Base-by-base conservation (phyloP, 1,140 invertebrate species). In the Drosophila micromelanica region DNA sequence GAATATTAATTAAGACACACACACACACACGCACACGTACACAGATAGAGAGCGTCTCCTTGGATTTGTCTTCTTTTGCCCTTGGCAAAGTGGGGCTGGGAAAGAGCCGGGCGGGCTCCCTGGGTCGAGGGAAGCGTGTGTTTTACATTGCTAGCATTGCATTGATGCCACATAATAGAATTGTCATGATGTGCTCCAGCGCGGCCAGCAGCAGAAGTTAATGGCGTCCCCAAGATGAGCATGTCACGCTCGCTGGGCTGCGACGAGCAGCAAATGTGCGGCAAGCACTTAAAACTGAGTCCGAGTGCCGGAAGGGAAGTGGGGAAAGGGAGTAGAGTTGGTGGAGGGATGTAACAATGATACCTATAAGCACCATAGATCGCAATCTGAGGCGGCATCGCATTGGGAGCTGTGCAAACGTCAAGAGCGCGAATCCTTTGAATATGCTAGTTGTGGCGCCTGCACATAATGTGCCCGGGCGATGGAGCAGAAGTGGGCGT, bases 161-260 rank as follows among this genome's bases (percentile, higher is more conserved):
- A 71, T 64, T 71, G 51, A 64, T 71, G 60, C 30, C 40, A 55
- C 68, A 73, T 68, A 73, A 73, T 60, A 73, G 70, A 73, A 73
- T 73, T 73, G 70, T 73, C 70, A 73, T 73, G 70, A 73, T 68
- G 70, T 73, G 70, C 70, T 73, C 63, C 63, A 68, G 70, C 70
- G 70, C 63, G 69, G 69, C 62, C 54, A 72, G 46, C 49, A 59
- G 43, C 69, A 72, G 69, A 63, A 73, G 78, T 76, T 81, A 81
- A 81, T 81, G 79, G 73, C 79, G 62, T 52, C 68, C 64, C 75
- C 67, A 89, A 72, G 82, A 87, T 86, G 86, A 76, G 75, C 84
- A 87, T 89, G 84, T 87, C 84, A 87, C 78, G 84, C 84, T 87
- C 84, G 79, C 84, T 87, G 84, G 76, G 73, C 84, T 89, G 84